Percentiles rank a stretch among this genome's conserved stretches.
phyloP scores from a whole-genome alignment of 2,797 vertebrate genomes.

The Gouania willdenowi region DNA sequence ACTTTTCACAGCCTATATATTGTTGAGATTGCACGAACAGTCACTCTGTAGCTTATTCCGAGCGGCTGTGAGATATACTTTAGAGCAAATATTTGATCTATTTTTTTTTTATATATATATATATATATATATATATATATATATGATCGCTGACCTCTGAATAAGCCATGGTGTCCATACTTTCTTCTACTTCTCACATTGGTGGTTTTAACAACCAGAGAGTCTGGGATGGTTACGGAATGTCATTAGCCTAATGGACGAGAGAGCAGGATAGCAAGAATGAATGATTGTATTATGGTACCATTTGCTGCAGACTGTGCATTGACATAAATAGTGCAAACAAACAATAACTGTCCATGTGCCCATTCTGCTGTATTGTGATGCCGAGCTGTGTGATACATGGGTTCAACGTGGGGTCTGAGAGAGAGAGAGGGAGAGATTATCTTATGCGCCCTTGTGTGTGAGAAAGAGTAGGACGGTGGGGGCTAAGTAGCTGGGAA shows the following conservation, averaged over 20 bases:
- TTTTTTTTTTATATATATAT: no score
- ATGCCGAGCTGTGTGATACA: constrained; percentile 43
- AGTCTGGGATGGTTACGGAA: constrained; percentile 32
- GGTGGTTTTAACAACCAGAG: constrained; percentile 33
- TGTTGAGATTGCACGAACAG: neutral
- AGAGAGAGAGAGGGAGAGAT: constrained; percentile 20
- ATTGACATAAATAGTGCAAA: constrained; percentile 61
- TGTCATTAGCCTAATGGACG: constrained; percentile 59
- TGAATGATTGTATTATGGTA: constrained; percentile 59
- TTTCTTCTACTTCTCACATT: constrained; percentile 42
- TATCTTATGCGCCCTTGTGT: constrained; percentile 26
- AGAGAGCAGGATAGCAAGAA: constrained; percentile 38
- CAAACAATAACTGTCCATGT: constrained; percentile 58
- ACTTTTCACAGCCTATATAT: neutral
- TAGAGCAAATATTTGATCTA: no score
- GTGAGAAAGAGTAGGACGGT: constrained; percentile 16
- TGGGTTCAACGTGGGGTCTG: constrained; percentile 52
- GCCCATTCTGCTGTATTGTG: constrained; percentile 36
- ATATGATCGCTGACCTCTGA: constrained; percentile 40
- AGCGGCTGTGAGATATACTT: constrained; percentile 1
- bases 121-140: no score
- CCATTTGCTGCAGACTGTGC: constrained; percentile 53
- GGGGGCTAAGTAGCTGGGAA: constrained; percentile 48
- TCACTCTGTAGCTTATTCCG: neutral
- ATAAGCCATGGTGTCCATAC: constrained; percentile 25